Conservation (phyloP, 1,140 invertebrate genomes). For the Drosophila pseudoananassae region DNA sequence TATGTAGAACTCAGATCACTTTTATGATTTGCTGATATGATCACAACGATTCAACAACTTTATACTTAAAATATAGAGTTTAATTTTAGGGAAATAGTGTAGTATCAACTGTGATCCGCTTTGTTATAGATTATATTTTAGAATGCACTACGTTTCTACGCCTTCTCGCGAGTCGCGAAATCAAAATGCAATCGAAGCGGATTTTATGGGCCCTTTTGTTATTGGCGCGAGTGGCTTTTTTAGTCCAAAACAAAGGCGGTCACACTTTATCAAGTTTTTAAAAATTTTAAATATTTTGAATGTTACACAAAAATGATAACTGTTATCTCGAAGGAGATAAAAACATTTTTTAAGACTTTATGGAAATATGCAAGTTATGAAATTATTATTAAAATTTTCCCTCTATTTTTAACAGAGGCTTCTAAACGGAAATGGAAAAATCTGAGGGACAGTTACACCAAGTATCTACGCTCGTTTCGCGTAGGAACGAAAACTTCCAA, state of each 20-base stretch:
- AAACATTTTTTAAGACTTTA: no score
- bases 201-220: background rate
- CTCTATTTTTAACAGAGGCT: constrained; percentile 62
- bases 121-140: no score
- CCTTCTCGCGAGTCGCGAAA: background rate
- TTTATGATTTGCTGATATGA: no score
- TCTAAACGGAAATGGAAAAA: constrained; percentile 84
- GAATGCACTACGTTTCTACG: no score
- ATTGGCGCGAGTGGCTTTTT: background rate
- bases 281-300: background rate
- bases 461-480: constrained; percentile 81
- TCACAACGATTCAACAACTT: no score
- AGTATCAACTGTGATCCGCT: no score
- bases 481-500: constrained; percentile 82
- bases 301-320: no score
- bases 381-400: background rate
- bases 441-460: constrained; percentile 81
- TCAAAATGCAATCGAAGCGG: background rate
- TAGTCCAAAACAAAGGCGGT: background rate
- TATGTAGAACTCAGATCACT: no score
- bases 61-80: no score
- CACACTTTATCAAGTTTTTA: background rate
- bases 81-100: no score
- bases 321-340: no score
- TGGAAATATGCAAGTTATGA: no score